Conservation (phyloP, 2,797 vertebrate genomes). For the Halcyon chelicuti region DNA sequence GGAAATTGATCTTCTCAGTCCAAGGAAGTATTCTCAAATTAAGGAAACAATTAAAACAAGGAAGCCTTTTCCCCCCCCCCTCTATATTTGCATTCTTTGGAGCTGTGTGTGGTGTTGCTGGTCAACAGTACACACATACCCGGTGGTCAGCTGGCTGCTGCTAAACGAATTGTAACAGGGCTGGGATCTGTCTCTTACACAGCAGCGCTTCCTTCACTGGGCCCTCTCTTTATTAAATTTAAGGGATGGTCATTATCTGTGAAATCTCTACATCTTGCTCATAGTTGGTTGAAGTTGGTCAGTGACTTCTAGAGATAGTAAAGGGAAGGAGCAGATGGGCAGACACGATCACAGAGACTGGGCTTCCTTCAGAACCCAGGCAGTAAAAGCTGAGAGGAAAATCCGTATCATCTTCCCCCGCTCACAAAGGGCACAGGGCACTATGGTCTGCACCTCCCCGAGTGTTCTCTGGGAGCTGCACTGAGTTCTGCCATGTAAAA, state of each 20-base stretch:
- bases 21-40: too few species aligned
- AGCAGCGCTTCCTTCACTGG: neutral
- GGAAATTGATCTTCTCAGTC: too few species aligned
- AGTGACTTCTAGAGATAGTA: neutral
- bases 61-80: rapidly evolving
- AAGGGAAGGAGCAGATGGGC: neutral
- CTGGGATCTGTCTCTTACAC: neutral
- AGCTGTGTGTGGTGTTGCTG: neutral
- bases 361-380: neutral
- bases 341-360: neutral
- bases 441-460: rapidly evolving
- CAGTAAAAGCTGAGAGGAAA: neutral
- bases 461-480: neutral
- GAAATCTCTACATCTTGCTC: neutral
- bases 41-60: too few species aligned
- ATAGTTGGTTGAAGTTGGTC: neutral
- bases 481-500: neutral
- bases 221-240: neutral
- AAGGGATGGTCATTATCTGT: neutral
- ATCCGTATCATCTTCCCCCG: rapidly evolving
- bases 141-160: neutral
- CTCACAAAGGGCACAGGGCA: rapidly evolving
- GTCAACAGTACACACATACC: neutral
- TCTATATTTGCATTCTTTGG: neutral
- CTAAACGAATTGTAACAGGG: neutral